Base-by-base conservation (phyloP, 2,888 invertebrate genomes). In the Scelioninae gen. 2 region DNA sequence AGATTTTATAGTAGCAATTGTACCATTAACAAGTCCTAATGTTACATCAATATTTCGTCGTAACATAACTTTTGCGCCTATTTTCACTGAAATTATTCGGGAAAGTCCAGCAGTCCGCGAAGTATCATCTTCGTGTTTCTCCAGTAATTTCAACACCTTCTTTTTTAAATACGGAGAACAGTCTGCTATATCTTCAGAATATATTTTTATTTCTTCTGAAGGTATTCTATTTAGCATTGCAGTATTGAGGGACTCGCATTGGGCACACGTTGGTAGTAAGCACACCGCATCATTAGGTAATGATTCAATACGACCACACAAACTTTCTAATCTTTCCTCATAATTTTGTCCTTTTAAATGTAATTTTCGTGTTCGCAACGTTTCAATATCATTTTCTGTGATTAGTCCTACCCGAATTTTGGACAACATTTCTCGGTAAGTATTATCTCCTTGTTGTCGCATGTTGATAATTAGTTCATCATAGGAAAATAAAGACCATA, bases 381-480 rank as follows among this genome's bases (percentile, higher is more conserved):
- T 33, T 37, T 60, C 10, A 2, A 69, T 55, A 25, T 73, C 74
- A 1, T 11, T 9, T 5, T 46, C 5, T 1, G 46, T 45, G 2
- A 69, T 9, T 33, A 50, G 37, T 31, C 75, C 69, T 18, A 75
- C 37, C 15, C 73, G 46, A 41, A 75, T 70, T 52, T 53, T 55
- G 1, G 76, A 77, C 5, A 81, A 69, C 63, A 79, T 71, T 10
- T 78, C 67, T 4, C 75, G 39, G 73, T 79, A 81, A 45, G 67
- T 39, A 33, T 45, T 9, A 69, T 78, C 78, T 25, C 63, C 63
- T 67, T 72, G 68, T 61, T 78, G 79, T 65, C 80, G 73, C 77
- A 82, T 81, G 63, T 81, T 81, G 10, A 79, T 79, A 22, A 75
- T 75, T 52, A 81, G 77, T 75, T 82, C 80, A 18, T 78, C 80